Percentiles rank a stretch among this genome's conserved stretches.
These are phyloP conservation scores for Marronus borbonicus DNA, from an alignment of 2,888 invertebrate species.

Conservation along the genomic window DNA sequence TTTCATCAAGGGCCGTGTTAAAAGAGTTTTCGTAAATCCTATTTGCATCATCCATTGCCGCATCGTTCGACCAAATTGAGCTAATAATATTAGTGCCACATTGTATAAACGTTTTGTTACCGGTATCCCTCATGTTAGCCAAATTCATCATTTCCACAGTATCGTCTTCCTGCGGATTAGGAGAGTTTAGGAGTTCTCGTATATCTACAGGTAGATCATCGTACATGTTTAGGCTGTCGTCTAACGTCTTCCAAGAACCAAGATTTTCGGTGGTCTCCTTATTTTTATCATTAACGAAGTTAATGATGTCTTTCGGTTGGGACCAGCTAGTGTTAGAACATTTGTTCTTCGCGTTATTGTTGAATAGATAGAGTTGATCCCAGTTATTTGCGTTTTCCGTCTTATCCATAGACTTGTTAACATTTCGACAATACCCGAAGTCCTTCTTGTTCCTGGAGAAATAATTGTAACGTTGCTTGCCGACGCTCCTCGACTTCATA, in stretches of 20 bases:
- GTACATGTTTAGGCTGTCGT: conserved; percentile 71
- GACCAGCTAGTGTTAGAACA: conserved; percentile 41
- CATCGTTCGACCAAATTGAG: conserved; percentile 73
- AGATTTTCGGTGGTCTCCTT: conserved; percentile 51
- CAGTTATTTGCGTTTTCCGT: conserved; percentile 73
- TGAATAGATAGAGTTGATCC: conserved; percentile 72
- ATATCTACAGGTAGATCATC: conserved; percentile 77
- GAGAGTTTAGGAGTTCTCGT: conserved; percentile 75
- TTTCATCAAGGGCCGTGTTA: conserved; percentile 57
- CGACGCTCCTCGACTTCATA: conserved; percentile 57
- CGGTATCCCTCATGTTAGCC: conserved; percentile 62
- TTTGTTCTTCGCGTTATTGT: conserved; percentile 52
- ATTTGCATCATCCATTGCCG: conserved; percentile 55
- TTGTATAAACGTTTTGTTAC: conserved; percentile 67
- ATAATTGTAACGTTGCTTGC: conserved; percentile 57
- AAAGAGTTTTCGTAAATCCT: conserved; percentile 58
- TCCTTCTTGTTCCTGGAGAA: conserved; percentile 58
- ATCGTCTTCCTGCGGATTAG: conserved; percentile 69
- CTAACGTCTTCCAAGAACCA: conserved; percentile 50
- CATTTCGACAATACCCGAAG: conserved; percentile 57
- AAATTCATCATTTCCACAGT: conserved; percentile 64
- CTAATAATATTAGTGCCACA: conserved; percentile 72
- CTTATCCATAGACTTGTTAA: conserved; percentile 69
- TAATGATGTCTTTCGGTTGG: conserved; percentile 40
- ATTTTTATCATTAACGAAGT: conserved; percentile 38